Conservation (phyloP, 2,888 invertebrate genomes). For the Neria commutata region DNA sequence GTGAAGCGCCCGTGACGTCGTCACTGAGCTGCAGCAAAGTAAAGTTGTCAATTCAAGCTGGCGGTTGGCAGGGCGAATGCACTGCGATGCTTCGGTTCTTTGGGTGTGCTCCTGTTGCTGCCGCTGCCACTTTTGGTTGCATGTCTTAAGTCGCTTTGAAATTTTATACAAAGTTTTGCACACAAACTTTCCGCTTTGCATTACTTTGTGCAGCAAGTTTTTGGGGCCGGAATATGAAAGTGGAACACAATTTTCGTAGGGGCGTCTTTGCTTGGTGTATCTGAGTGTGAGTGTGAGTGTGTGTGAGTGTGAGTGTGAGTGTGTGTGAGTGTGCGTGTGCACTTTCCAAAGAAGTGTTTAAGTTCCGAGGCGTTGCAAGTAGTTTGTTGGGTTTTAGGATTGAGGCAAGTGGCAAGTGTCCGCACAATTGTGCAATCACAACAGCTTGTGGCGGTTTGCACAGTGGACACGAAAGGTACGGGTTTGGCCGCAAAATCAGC, state of each 20-base stretch:
- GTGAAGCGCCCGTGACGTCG: conserved; percentile 5
- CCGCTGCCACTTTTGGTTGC: not conserved
- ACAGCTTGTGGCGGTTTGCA: too few species aligned
- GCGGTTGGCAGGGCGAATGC: not conserved
- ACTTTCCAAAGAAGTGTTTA: not conserved
- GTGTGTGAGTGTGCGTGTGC: not conserved
- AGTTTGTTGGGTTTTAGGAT: too few species aligned
- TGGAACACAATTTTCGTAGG: not conserved
- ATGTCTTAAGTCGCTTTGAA: conserved; percentile 1
- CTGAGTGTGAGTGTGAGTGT: not conserved
- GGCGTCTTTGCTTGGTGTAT: not conserved
- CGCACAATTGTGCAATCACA: not conserved
- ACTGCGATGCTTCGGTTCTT: not conserved
- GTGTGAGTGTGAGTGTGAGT: not conserved
- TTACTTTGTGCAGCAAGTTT: conserved; percentile 1
- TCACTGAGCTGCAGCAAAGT: conserved; percentile 13
- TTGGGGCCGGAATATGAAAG: not conserved
- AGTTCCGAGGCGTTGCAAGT: not conserved
- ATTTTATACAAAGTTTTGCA: conserved; percentile 12
- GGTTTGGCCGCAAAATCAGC: too few species aligned
- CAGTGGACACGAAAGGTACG: too few species aligned
- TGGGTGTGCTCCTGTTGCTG: not conserved
- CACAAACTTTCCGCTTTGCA: conserved; percentile 3
- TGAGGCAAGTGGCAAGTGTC: not conserved
- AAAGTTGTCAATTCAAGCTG: conserved; percentile 10